phyloP scores from a whole-genome alignment of 1,140 invertebrate species.

The Platorchestia sp. region DNA sequence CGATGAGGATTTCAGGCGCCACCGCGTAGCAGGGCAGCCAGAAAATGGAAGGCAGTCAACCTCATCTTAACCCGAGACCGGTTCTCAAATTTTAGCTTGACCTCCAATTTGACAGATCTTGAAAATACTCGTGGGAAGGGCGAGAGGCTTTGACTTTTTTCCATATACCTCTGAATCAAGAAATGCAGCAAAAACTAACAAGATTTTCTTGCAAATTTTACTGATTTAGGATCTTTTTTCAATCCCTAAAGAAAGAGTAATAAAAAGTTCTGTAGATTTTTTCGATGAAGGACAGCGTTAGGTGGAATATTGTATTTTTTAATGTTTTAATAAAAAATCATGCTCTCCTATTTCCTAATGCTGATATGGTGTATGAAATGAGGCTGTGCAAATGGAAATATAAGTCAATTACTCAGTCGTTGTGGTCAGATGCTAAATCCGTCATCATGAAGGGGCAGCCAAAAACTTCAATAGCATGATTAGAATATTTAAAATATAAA shows the following conservation, averaged over 20 bases:
- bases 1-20: not conserved
- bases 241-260: not conserved
- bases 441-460: no score
- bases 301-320: not conserved
- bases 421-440: not conserved
- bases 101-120: not conserved
- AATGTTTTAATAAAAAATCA: not conserved
- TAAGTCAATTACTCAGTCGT: no score
- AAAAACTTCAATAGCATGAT: not conserved
- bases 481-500: not conserved
- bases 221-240: no score
- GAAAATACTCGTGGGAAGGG: not conserved
- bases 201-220: no score
- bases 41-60: not conserved
- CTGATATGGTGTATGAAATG: not conserved
- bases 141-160: not conserved
- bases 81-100: not conserved
- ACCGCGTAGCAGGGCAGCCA: not conserved
- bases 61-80: not conserved
- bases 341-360: not conserved
- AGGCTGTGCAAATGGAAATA: not conserved
- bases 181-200: not conserved
- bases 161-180: not conserved
- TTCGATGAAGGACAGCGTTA: not conserved
- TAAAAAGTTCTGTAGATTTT: not conserved